Conservation (phyloP, 23 tunicate genomes). For the Trididemnum miniatum region DNA sequence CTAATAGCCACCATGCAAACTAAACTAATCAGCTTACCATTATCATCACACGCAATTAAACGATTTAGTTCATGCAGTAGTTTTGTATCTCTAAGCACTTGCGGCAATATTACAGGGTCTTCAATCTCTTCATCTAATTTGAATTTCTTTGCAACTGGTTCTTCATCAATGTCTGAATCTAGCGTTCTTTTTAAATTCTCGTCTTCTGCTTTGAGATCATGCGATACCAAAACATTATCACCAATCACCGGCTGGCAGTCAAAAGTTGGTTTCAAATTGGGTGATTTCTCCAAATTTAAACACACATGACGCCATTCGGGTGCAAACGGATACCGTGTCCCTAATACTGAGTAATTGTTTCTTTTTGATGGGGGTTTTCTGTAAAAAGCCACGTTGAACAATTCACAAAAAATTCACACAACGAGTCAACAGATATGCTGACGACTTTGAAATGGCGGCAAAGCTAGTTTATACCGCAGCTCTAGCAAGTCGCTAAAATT, state of each 20-base stretch:
- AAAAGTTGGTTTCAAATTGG: neutral
- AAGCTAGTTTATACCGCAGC: too few relatives aligned
- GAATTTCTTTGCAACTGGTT: neutral
- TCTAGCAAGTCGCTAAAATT: too few relatives aligned
- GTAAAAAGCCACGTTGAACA: too few relatives aligned
- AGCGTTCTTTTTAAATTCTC: too few relatives aligned
- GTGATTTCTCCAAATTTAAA: neutral
- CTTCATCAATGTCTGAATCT: neutral
- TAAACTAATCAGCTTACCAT: neutral
- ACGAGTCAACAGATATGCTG: too few relatives aligned
- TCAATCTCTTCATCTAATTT: neutral
- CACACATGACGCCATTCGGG: constrained; percentile 62
- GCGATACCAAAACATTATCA: constrained; percentile 1
- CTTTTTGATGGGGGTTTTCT: constrained; percentile 87
- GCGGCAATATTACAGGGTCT: too few relatives aligned
- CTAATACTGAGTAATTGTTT: constrained; percentile 53
- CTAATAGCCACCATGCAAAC: too few relatives aligned
- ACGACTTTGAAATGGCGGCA: too few relatives aligned
- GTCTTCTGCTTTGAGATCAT: neutral
- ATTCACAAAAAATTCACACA: too few relatives aligned
- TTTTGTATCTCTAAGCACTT: neutral
- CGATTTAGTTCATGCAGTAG: neutral
- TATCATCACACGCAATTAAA: neutral
- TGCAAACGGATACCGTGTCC: constrained; percentile 57
- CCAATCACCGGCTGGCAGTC: constrained; percentile 1